Evolutionary conservation across 2,113 vertebrate species (phyloP).

Genomic region (Tapirus terrestris): DNA sequence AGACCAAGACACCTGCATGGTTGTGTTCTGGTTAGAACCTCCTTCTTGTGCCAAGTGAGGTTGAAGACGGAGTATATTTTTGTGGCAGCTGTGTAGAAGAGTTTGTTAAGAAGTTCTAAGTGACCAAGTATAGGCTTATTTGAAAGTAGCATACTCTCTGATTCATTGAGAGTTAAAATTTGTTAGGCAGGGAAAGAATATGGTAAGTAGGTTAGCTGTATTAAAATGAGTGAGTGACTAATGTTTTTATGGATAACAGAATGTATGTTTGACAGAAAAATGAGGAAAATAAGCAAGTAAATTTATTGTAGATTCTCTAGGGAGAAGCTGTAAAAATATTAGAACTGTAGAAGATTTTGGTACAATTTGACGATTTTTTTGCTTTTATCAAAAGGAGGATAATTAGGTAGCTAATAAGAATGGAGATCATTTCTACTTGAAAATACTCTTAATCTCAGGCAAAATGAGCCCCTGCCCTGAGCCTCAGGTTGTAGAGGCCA

Average conservation of each 20-base stretch:
- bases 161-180: background rate
- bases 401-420: background rate
- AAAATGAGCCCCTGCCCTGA: no score
- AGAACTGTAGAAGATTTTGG: background rate
- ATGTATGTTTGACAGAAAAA: background rate
- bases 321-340: background rate
- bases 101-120: background rate
- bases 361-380: background rate
- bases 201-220: background rate
- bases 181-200: background rate
- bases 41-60: background rate
- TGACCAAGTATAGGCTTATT: background rate
- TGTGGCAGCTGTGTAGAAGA: background rate
- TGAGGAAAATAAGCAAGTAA: background rate
- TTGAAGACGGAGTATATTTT: no score
- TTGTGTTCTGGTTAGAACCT: no score
- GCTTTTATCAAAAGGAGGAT: background rate
- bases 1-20: accelerated
- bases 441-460: background rate
- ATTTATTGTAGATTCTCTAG: background rate
- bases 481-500: background rate
- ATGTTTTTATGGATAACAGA: background rate
- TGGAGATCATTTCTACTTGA: background rate
- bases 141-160: background rate
- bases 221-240: background rate